Evolutionary conservation across 2,888 invertebrate genomes (phyloP), one percentile per base, ranked within the genome.

Genomic region (Zootermopsis nevadensis): DNA sequence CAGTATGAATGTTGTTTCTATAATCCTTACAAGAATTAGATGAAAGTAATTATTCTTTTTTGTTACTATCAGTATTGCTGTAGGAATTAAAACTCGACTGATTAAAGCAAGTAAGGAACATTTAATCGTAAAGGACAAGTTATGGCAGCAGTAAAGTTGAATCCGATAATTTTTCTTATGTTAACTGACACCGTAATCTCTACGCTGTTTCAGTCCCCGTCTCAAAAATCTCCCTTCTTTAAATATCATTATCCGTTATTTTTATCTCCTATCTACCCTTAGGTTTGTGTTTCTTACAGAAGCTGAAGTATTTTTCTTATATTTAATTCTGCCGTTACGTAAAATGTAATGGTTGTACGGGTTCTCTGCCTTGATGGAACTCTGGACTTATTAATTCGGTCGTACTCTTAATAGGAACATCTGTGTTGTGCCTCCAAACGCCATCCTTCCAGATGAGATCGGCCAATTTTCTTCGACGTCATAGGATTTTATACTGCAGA

Each of bases 381-480:
- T 48, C 19, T 60, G 60, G n/a, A 60, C 60, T 60, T 60, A n/a
- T 27, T 60, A 60, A 60, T 60, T 27, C 12, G n/a, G n/a, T n/a
- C 60, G 27, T 60, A n/a, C n/a, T 1, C 60, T 60, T 60, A 60
- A 60, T 60, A 60, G 60, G n/a, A 60, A 27, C 60, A 60, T 60
- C 60, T 27, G 60, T n/a, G n/a, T 27, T 27, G 60, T n/a, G 7
- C 27, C 60, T 27, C 8, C 1, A 8, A 8, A 27, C n/a, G 6
- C 60, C 12, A 0, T 8, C n/a, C 60, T 60, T 60, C 60, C 60
- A 60, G 15, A 60, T 60, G 60, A 60, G 60, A 7, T 60, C n/a
- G 27, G 60, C 60, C 60, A 60, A 60, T 60, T 60, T 60, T 60
- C 60, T 60, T 60, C 48, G 48, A 48, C n/a, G 60, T 60, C 60